Conservation (phyloP, 1,140 invertebrate species). For the Lepidotrigona ventralis region DNA sequence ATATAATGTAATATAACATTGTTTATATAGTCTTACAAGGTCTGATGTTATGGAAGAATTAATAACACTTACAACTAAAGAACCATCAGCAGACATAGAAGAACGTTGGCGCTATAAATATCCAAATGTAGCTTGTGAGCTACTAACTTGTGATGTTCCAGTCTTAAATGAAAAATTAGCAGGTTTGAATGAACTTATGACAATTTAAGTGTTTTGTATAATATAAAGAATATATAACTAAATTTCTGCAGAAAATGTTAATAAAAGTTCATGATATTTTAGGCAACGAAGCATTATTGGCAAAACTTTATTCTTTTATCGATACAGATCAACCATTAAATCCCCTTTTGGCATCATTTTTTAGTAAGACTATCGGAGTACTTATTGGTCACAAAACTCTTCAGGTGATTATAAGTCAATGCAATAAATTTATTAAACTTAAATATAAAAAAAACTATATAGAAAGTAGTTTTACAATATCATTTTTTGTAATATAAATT, state of each 20-base stretch:
- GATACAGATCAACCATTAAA: conserved; percentile 93
- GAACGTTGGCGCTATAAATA: conserved; percentile 92
- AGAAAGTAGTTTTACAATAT: conserved; percentile 1
- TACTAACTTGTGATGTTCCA: conserved; percentile 93
- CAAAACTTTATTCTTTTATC: conserved; percentile 93
- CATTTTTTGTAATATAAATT: neutral
- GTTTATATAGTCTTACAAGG: conserved; percentile 89
- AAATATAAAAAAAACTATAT: conserved; percentile 5
- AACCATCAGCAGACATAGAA: conserved; percentile 89
- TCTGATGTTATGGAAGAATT: conserved; percentile 92
- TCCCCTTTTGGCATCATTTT: conserved; percentile 96
- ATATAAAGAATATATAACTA: neutral
- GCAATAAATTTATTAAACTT: conserved; percentile 19
- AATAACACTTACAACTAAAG: conserved; percentile 91
- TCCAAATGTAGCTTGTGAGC: conserved; percentile 95
- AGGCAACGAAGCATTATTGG: conserved; percentile 87
- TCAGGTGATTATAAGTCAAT: conserved; percentile 81
- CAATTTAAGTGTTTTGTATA: neutral
- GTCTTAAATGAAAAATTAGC: conserved; percentile 92
- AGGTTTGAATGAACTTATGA: conserved; percentile 55
- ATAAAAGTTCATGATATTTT: conserved; percentile 40
- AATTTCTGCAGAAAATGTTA: neutral
- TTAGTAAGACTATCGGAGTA: conserved; percentile 95
- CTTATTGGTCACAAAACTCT: conserved; percentile 90
- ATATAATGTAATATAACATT: conserved; percentile 42